These are phyloP conservation scores for Tinamus major DNA, from an alignment of 2,797 vertebrate genomes.

Conservation along the genomic window DNA sequence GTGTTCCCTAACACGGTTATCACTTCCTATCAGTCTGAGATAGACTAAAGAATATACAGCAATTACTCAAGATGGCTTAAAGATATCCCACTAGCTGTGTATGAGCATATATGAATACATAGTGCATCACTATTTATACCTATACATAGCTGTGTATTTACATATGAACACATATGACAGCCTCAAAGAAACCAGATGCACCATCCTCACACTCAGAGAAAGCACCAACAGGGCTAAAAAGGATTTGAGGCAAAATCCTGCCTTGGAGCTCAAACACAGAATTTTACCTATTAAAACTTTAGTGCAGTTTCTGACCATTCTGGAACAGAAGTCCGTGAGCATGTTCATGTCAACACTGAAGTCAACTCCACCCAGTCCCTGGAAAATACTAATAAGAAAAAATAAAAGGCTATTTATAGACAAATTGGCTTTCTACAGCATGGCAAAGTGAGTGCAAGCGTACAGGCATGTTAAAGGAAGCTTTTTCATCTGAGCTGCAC, in stretches of 20 bases:
- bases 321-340: not conserved
- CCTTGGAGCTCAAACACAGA: not conserved
- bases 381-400: not conserved
- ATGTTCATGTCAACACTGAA: not conserved
- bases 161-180: not conserved
- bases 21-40: not conserved
- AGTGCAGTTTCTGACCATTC: not conserved
- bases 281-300: rapidly evolving
- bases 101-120: rapidly evolving
- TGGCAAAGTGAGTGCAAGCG: rapidly evolving
- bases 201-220: rapidly evolving
- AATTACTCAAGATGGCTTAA: not conserved
- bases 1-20: not conserved
- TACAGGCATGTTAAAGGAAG: rapidly evolving
- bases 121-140: not conserved
- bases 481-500: no score
- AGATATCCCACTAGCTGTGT: rapidly evolving
- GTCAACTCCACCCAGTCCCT: not conserved
- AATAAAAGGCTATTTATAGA: not conserved
- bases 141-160: rapidly evolving
- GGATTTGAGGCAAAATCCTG: rapidly evolving
- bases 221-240: not conserved
- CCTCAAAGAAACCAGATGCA: rapidly evolving
- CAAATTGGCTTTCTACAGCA: not conserved
- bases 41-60: not conserved